Evolutionary conservation across 2,797 vertebrate genomes (phyloP).

Genomic region (Phataginus tricuspis): DNA sequence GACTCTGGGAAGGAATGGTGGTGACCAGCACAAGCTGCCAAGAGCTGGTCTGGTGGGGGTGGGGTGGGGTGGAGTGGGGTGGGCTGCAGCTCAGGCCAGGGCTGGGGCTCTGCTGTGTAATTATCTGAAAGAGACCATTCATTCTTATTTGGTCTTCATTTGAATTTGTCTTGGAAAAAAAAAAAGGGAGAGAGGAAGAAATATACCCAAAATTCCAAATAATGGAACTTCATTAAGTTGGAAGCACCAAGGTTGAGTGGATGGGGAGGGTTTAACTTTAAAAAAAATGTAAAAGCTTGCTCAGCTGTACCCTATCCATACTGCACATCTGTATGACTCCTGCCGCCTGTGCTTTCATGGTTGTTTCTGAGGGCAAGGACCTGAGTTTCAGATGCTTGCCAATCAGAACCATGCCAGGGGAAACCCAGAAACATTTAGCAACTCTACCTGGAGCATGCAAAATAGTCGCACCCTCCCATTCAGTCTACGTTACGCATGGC

Average conservation of each 20-base stretch:
- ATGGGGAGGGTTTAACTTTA: neutral
- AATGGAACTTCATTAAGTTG: slow-evolving; percentile 19
- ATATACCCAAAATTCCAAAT: neutral
- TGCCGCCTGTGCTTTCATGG: neutral
- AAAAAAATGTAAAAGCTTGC: neutral
- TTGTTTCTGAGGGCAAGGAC: slow-evolving; percentile 4
- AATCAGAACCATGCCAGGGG: slow-evolving; percentile 3
- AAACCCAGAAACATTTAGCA: slow-evolving; percentile 40
- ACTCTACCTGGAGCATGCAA: neutral
- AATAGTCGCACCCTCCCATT: neutral
- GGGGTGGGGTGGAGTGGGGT: no score
- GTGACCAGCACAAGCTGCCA: neutral
- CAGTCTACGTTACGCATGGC: neutral
- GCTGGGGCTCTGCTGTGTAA: neutral
- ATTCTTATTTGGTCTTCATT: neutral
- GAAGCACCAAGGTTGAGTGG: neutral
- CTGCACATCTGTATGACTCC: neutral
- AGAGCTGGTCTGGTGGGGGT: neutral
- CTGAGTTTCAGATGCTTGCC: slow-evolving; percentile 3
- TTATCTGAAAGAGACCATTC: neutral
- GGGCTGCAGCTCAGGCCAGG: neutral
- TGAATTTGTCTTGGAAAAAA: neutral
- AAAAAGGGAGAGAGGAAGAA: neutral
- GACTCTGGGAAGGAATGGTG: neutral
- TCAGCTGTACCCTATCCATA: neutral